phyloP scores from a whole-genome alignment of 2,113 vertebrate species.

The Dendrocopos noguchii region DNA sequence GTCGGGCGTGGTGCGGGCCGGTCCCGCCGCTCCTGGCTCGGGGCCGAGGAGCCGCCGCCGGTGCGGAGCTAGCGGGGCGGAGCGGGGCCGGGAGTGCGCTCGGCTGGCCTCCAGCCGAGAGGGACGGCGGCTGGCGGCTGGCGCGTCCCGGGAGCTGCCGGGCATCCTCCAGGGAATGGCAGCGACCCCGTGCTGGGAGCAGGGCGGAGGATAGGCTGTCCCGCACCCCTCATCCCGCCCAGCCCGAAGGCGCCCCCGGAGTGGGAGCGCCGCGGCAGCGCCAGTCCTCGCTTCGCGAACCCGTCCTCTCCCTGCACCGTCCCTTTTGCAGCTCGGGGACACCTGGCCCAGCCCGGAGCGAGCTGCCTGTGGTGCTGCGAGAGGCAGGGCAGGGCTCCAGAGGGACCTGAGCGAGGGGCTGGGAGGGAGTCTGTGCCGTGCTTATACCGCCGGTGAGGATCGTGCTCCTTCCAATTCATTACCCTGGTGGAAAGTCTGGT shows the following conservation, averaged over 20 bases:
- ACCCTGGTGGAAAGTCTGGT: constrained; percentile 21
- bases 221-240: background rate
- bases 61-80: too few relatives aligned
- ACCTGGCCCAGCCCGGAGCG: background rate
- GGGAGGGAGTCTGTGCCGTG: background rate
- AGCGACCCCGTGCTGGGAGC: background rate
- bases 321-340: background rate
- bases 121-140: background rate
- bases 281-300: background rate
- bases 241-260: background rate
- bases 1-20: background rate
- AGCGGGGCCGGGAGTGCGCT: background rate
- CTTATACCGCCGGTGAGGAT: background rate
- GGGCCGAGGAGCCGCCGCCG: background rate
- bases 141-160: background rate
- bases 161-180: background rate
- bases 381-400: background rate
- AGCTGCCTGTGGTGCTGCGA: background rate
- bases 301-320: too few relatives aligned
- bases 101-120: background rate
- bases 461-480: background rate
- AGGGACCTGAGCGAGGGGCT: background rate
- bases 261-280: background rate
- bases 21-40: background rate
- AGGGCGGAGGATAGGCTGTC: background rate